Conservation (phyloP, 2,113 vertebrate genomes). For the Aegithalos caudatus region DNA sequence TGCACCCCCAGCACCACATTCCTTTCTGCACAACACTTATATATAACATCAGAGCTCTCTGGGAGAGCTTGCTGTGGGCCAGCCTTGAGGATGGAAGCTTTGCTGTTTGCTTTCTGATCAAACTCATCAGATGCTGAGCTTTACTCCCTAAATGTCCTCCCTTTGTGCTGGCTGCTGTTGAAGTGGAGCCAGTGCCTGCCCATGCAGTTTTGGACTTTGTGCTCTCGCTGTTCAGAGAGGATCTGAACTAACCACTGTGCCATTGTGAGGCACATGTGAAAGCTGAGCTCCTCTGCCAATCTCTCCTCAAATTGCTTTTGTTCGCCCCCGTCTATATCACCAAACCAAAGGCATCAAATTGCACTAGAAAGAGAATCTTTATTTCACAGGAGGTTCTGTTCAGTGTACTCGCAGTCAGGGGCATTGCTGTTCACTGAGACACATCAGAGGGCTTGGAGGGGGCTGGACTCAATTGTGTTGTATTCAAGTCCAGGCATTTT, state of each 20-base stretch:
- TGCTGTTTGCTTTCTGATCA: neutral
- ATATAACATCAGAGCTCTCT: neutral
- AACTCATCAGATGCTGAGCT: neutral
- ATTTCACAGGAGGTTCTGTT: conserved; percentile 10
- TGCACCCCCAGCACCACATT: neutral
- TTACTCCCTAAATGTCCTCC: neutral
- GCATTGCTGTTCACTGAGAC: neutral
- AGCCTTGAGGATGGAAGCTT: neutral
- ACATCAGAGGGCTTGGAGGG: neutral
- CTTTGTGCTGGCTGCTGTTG: neutral
- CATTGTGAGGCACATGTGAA: neutral
- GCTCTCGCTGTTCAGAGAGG: neutral
- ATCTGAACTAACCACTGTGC: conserved; percentile 25
- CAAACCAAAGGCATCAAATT: neutral
- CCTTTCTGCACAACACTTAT: neutral
- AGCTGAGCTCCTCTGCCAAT: neutral
- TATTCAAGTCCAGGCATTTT: neutral
- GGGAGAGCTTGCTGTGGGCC: neutral
- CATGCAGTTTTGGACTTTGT: conserved; percentile 19
- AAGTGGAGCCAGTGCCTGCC: neutral
- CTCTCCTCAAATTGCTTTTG: neutral
- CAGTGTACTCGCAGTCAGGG: neutral
- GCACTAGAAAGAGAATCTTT: neutral
- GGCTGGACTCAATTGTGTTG: neutral
- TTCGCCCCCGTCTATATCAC: neutral